phyloP scores from a whole-genome alignment of 2,888 invertebrate genomes.

The Corbicula japonica region DNA sequence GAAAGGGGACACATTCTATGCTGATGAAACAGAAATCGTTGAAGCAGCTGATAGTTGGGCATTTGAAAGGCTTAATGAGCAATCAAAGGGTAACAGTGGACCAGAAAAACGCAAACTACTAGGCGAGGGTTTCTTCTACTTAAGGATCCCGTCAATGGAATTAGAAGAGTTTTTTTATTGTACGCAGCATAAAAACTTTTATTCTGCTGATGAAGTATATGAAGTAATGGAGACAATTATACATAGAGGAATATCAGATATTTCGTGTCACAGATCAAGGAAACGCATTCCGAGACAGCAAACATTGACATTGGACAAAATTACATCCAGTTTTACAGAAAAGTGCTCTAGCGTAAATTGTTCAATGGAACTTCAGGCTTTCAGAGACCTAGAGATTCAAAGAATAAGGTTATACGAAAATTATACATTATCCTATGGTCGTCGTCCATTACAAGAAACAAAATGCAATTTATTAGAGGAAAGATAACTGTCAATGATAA shows the following conservation, averaged over 20 bases:
- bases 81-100: neutral
- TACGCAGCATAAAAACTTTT: constrained; percentile 11
- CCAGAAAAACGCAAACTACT: constrained; percentile 1
- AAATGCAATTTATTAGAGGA: too few species aligned
- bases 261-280: neutral
- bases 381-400: too few species aligned
- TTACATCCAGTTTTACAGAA: neutral
- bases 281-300: neutral
- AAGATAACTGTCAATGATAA: too few species aligned
- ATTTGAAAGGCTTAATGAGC: neutral
- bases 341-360: neutral
- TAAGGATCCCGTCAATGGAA: constrained; percentile 18
- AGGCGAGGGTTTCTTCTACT: constrained; percentile 14
- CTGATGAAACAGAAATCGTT: constrained; percentile 15
- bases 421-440: too few species aligned
- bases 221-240: constrained; percentile 8
- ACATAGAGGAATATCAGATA: neutral
- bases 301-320: neutral
- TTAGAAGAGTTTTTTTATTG: constrained; percentile 10
- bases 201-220: constrained; percentile 7
- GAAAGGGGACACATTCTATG: constrained; percentile 29
- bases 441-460: neutral
- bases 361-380: too few species aligned
- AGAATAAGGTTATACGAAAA: too few species aligned
- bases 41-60: constrained; percentile 23